Base-by-base conservation (phyloP, 2,113 vertebrate genomes). In the Chloroceryle aenea region DNA sequence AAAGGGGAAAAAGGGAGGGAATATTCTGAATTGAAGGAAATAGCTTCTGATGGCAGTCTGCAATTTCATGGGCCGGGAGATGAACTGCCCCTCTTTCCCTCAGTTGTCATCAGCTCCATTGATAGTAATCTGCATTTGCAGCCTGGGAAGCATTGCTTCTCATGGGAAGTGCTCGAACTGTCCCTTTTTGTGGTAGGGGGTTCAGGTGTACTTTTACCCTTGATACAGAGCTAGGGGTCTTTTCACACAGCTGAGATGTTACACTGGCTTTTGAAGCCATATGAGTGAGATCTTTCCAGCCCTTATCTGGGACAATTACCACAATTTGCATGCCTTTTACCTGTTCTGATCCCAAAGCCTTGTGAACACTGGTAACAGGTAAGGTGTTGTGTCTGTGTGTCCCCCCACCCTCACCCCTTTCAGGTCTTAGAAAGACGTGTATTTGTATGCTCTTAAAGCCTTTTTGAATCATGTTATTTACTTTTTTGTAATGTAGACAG, bases 1-100 rank as follows among this genome's bases (percentile, higher is more conserved):
- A 94, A 90, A 82, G 67, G 71, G 82, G 62, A 76, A 83, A 86
- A 92, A 95, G 83, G 93, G 94, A 96, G 92, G 92, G 92, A 89
- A 92, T 94, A 75, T 80, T 93, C 86, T 96, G 92, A 97, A 97
- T 97, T 74, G 87, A 93, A 95, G 95, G 96, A 98, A 97, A 96
- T 96, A 81, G 90, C 93, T 94, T 97, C 84, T 97, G 90, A 94
- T 96, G 78, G 94, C 71, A 95, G 91, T 62, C 79, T 94, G 93
- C 94, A 97, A 87, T 97, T 97, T 97, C 72, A 89, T 40, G 89
- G 95, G 74, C 77, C 82, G 55, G 69, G 66, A 95, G 96, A 97
- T 88, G 95, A 92, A 72, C 89, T 93, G 95, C 82, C 95, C 94
- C 72, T 85, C 91, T 96, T 82, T 76, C 45, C 55, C 79, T 96